These are phyloP conservation scores for Numenius arquata DNA, from an alignment of 2,113 vertebrate genomes.

Conservation along the genomic window DNA sequence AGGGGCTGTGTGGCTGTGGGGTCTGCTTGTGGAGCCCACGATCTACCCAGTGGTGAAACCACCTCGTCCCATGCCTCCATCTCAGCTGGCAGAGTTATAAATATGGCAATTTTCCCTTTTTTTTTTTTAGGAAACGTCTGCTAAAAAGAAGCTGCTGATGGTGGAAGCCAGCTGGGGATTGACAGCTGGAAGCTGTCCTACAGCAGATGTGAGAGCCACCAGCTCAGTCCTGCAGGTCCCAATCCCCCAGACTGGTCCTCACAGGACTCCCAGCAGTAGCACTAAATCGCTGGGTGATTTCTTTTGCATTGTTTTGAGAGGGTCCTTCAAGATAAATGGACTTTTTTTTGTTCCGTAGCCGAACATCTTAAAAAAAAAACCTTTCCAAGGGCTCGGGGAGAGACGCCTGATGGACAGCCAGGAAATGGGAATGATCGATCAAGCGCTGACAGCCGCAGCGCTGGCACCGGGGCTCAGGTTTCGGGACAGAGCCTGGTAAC, in stretches of 20 bases:
- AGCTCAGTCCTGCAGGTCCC: rapidly evolving
- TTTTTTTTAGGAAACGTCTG: background rate
- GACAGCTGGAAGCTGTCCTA: background rate
- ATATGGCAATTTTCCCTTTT: background rate
- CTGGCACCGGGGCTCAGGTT: slow-evolving; percentile 40
- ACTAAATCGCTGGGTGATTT: background rate
- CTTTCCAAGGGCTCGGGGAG: background rate
- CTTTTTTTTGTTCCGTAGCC: background rate
- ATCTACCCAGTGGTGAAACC: background rate
- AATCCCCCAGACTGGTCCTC: background rate
- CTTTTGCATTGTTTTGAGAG: background rate
- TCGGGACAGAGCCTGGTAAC: background rate
- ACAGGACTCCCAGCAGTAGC: background rate
- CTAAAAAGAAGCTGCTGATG: background rate
- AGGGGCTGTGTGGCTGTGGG: background rate
- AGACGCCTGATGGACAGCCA: slow-evolving; percentile 46
- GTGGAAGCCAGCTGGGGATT: background rate
- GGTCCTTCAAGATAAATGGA: slow-evolving; percentile 32
- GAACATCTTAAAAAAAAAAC: slow-evolving; percentile 41
- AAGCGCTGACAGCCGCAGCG: background rate
- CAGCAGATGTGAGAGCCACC: background rate
- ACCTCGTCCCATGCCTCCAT: background rate
- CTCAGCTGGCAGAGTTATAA: background rate
- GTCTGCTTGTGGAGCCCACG: background rate
- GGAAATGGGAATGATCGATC: slow-evolving; percentile 54